phyloP scores from a whole-genome alignment of 2,888 invertebrate species.

The Rotaria sp. region DNA sequence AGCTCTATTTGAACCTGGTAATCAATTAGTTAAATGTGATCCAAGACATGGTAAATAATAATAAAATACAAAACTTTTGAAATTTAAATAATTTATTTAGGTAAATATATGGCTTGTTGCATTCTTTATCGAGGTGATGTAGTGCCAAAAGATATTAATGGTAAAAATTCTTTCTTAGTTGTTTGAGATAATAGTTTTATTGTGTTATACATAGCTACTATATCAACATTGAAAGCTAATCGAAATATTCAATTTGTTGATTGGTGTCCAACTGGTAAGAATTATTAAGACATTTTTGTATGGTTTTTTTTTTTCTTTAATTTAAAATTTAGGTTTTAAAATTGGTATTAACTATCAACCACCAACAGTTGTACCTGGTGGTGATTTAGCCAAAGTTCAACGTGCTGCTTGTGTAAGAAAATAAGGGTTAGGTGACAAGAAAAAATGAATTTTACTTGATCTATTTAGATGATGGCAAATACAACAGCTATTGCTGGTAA shows the following conservation, averaged over 20 bases:
- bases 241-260: constrained; percentile 70
- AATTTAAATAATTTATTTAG: not conserved
- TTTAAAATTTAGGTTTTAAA: constrained; percentile 42
- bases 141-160: constrained; percentile 46
- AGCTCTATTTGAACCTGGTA: constrained; percentile 49
- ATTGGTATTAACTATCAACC: constrained; percentile 72
- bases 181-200: not conserved
- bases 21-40: constrained; percentile 53
- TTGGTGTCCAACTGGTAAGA: constrained; percentile 67
- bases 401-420: constrained; percentile 51
- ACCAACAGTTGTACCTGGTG: constrained; percentile 73
- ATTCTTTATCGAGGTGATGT: constrained; percentile 46
- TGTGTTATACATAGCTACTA: constrained; percentile 46
- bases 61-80: not conserved
- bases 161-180: not conserved
- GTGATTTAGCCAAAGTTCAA: constrained; percentile 65
- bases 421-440: not conserved
- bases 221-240: constrained; percentile 78
- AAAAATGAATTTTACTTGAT: not conserved
- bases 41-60: constrained; percentile 47
- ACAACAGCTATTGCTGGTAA: constrained; percentile 56
- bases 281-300: not conserved
- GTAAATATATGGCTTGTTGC: constrained; percentile 53
- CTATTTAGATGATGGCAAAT: constrained; percentile 52
- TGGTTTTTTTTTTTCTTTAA: not conserved